Base-by-base conservation (phyloP, 2,888 invertebrate species). In the Eristalinus aeneus region DNA sequence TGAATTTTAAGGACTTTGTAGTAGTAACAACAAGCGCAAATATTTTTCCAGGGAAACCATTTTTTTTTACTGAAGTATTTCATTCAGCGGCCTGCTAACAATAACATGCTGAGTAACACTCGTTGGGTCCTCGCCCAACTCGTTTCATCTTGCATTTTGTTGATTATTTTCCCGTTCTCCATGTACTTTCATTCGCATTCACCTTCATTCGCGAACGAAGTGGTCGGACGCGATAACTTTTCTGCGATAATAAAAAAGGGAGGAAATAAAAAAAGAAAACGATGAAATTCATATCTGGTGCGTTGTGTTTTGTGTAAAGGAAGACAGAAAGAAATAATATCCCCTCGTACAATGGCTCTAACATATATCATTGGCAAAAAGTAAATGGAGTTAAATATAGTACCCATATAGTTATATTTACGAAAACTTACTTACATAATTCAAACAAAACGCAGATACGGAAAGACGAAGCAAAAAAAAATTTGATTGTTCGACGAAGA, bases 401-500 rank as follows among this genome's bases (percentile, higher is more conserved):
- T 80, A 34, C 27, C 34, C 20, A 11, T 22, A 5, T 58, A n/a
- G 12, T 58, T 67, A 16, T 34, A 46, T 74, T 56, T 67, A 36
- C 60, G 23, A 56, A 31, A 56, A 63, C 67, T 34, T 32, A 81
- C 76, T 85, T 85, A 85, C 85, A 85, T 85, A 85, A 85, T 84
- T 73, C 64, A 85, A 85, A 76, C 60, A 73, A 73, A 80, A 72
- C n/a, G 9, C n/a, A 32, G 2, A 16, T 12, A n/a, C 65, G 34
- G 39, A 22, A 27, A n/a, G 20, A 23, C 22, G 64, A 22, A 58
- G 27, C 36, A 27, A 20, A 9, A 36, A 74, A 39, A 36, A 63
- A 65, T 32, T n/a, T 9, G 16, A 39, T 36, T 56, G 36, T 63
- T 31, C 2, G 12, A 68, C 46, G 61, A 54, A 46, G 53, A 71